Evolutionary conservation across 2,797 vertebrate genomes (phyloP), one percentile per base, ranked within the genome.

Genomic region (Hylomyscus alleni): DNA sequence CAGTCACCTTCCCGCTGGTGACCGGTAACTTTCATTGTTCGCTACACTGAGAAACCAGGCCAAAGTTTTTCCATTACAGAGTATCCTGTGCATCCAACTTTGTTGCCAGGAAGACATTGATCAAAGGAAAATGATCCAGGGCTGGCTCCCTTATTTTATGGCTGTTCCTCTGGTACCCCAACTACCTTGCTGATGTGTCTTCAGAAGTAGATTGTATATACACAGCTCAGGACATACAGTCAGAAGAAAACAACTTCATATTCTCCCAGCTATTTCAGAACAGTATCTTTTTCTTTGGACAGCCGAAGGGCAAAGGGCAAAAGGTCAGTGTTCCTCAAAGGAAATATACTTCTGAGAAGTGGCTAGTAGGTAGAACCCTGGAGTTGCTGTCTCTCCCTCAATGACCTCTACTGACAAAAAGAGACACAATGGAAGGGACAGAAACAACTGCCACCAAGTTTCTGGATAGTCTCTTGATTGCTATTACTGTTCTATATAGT

Each of bases 61-160:
- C 95, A 73, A 77, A 80, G 37, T 84, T 95, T 67, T 73, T 82
- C 67, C 44, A 26, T 92, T 65, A 90, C 91, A 82, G 60, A 81
- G 37, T 12, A 34, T 54, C 94, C 82, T 88, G 34, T 72, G 24
- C 91, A 72, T 60, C 54, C n/a, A 40, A 67, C 37, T 89, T 31
- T 40, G 47, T 37, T 52, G 50, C 65, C 9, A 11, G 65, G 82
- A 44, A 78, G 58, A 76, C 1, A 31, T 0, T 17, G 40, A 47
- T 50, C 24, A 54, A 92, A 58, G 77, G 73, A 82, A 83, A 94
- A 40, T 52, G 19, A 69, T 13, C 47, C 62, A 44, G 82, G 50
- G 8, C 2, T 10, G 19, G 62, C 4, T 22, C 50, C 37, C 1
- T 15, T 11, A 6, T 34, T n/a, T 85, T 56, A 76, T 0, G 6